These are phyloP conservation scores for Parnassius glacialis DNA, from an alignment of 2,888 invertebrate genomes.

Conservation along the genomic window DNA sequence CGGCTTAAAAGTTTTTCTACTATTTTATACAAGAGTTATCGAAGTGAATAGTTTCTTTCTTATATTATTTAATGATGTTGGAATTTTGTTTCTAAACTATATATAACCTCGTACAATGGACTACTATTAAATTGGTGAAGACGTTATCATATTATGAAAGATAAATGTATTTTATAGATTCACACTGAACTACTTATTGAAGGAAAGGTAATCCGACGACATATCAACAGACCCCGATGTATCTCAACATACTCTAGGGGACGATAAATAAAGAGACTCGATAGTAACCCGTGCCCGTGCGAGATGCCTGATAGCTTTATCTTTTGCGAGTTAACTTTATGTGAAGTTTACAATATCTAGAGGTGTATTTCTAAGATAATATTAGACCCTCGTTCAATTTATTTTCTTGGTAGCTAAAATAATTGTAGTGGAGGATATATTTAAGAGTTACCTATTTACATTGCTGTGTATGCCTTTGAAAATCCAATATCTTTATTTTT, in stretches of 20 bases:
- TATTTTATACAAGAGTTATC: constrained; percentile 63
- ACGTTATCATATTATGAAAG: too few relatives aligned
- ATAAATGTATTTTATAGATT: too few relatives aligned
- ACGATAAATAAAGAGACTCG: constrained; percentile 58
- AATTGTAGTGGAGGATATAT: too few relatives aligned
- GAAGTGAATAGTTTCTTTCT: constrained; percentile 56
- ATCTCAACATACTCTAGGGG: constrained; percentile 56
- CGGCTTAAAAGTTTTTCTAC: constrained; percentile 72
- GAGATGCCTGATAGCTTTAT: constrained; percentile 49
- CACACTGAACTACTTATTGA: constrained; percentile 24
- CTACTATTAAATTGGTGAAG: too few relatives aligned
- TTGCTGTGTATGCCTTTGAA: too few relatives aligned
- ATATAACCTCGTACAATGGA: background rate
- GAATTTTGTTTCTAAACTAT: background rate
- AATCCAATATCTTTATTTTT: too few relatives aligned
- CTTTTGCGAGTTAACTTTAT: constrained; percentile 36
- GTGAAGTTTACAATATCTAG: constrained; percentile 29
- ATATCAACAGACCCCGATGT: constrained; percentile 60
- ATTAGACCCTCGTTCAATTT: background rate
- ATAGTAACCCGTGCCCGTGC: constrained; percentile 56
- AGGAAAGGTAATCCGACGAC: constrained; percentile 63
- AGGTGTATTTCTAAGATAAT: background rate
- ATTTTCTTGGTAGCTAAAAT: constrained; percentile 4
- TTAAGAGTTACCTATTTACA: too few relatives aligned
- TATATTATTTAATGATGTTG: constrained; percentile 18